These are phyloP conservation scores for Apeltes quadracus DNA, from an alignment of 2,113 vertebrate genomes.

Conservation along the genomic window DNA sequence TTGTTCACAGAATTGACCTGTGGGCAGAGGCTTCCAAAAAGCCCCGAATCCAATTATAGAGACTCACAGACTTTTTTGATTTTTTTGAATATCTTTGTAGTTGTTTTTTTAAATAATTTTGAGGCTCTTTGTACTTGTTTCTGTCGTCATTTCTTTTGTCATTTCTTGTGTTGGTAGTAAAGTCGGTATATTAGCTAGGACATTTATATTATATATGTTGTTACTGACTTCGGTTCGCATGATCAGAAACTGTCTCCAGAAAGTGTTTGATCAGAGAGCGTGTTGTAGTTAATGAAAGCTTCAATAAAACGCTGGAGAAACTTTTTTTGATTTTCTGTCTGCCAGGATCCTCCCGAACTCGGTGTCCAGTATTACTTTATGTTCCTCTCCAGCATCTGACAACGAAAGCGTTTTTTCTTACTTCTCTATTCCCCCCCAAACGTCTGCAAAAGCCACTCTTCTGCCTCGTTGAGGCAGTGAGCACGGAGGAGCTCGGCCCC, in stretches of 20 bases:
- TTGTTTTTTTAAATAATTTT: background rate
- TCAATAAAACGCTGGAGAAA: slow-evolving; percentile 18
- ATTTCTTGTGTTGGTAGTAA: background rate
- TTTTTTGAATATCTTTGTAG: background rate
- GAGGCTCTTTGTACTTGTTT: background rate
- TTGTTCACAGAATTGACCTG: background rate
- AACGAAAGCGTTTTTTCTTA: slow-evolving; percentile 14
- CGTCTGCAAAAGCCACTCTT: slow-evolving; percentile 16
- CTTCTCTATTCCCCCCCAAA: background rate
- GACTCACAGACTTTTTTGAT: background rate
- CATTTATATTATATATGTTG: background rate
- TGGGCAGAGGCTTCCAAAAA: background rate
- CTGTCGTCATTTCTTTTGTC: background rate
- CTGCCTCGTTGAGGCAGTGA: slow-evolving; percentile 45
- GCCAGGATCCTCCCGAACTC: slow-evolving; percentile 31
- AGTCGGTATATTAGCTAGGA: background rate
- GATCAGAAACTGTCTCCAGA: background rate
- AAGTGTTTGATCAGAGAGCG: background rate
- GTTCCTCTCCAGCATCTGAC: slow-evolving; percentile 38
- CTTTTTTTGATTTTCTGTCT: slow-evolving; percentile 13
- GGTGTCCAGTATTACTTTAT: slow-evolving; percentile 32
- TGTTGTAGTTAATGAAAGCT: background rate
- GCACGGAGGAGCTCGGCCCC: slow-evolving; percentile 34
- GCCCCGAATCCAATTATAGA: background rate
- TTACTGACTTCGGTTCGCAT: background rate